Evolutionary conservation across 2,888 invertebrate genomes (phyloP).

Genomic region (Danaus chrysippus): DNA sequence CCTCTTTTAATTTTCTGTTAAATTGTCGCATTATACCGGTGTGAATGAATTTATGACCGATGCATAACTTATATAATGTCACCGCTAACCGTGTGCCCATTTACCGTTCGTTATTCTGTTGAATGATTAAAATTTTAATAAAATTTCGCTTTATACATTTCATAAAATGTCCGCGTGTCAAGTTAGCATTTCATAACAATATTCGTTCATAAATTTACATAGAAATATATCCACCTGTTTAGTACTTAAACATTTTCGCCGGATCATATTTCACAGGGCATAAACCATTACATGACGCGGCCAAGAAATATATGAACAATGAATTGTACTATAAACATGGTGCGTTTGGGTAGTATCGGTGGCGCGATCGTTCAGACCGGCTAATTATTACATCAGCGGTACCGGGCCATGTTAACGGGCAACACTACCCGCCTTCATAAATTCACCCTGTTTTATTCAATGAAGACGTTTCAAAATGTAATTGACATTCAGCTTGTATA

Average conservation of each 20-base stretch:
- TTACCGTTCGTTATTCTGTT: slow-evolving; percentile 11
- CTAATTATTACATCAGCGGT: slow-evolving; percentile 53
- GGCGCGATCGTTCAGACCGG: slow-evolving; percentile 44
- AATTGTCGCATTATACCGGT: slow-evolving; percentile 53
- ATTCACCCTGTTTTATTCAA: slow-evolving; percentile 17
- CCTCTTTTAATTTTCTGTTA: slow-evolving; percentile 64
- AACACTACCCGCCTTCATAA: slow-evolving; percentile 18
- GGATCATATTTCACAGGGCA: slow-evolving; percentile 19
- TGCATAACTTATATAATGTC: slow-evolving; percentile 31
- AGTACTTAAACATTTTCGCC: background rate
- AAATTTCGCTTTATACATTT: background rate
- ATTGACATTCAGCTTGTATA: slow-evolving; percentile 19
- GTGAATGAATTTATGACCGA: slow-evolving; percentile 28
- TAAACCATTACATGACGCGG: background rate
- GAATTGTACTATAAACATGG: slow-evolving; percentile 10
- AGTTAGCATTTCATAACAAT: background rate
- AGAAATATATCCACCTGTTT: slow-evolving; percentile 1
- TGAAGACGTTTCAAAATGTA: slow-evolving; percentile 21
- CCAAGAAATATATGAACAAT: slow-evolving; percentile 11
- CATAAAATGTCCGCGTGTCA: background rate
- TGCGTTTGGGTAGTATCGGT: slow-evolving; percentile 41
- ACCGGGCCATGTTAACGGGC: slow-evolving; percentile 14
- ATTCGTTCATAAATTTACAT: slow-evolving; percentile 1
- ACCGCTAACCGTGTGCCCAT: slow-evolving; percentile 16
- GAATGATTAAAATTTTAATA: slow-evolving; percentile 4